Evolutionary conservation across 1,140 invertebrate genomes (phyloP).

Genomic region (Armadillidium nasatum): DNA sequence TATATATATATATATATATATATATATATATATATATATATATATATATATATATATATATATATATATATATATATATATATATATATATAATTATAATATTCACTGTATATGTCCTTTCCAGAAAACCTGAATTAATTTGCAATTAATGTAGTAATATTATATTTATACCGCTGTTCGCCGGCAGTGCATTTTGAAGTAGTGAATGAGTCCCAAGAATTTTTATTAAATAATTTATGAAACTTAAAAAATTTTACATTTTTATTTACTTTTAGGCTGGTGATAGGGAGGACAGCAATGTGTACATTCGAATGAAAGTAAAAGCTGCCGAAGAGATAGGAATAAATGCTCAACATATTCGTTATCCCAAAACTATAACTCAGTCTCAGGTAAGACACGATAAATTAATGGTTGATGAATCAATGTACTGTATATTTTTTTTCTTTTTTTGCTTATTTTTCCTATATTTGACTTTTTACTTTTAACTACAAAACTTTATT

Average conservation of each 20-base stretch:
- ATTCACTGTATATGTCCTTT: neutral
- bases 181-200: neutral
- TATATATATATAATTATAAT: too few relatives aligned
- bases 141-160: neutral
- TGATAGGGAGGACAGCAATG: constrained; percentile 93
- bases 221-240: neutral
- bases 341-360: constrained; percentile 73
- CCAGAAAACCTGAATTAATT: neutral
- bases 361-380: constrained; percentile 73
- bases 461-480: neutral
- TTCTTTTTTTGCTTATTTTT: neutral
- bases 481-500: neutral
- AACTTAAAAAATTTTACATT: constrained; percentile 12
- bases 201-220: neutral
- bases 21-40: too few relatives aligned
- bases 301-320: constrained; percentile 96
- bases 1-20: too few relatives aligned
- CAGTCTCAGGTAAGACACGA: constrained; percentile 66
- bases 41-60: too few relatives aligned
- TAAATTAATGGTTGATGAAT: neutral
- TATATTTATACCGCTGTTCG: neutral
- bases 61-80: too few relatives aligned
- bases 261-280: constrained; percentile 63
- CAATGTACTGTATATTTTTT: neutral
- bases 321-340: constrained; percentile 88